Conservation (phyloP, 2,888 invertebrate species). For the Rhingia rostrata region DNA sequence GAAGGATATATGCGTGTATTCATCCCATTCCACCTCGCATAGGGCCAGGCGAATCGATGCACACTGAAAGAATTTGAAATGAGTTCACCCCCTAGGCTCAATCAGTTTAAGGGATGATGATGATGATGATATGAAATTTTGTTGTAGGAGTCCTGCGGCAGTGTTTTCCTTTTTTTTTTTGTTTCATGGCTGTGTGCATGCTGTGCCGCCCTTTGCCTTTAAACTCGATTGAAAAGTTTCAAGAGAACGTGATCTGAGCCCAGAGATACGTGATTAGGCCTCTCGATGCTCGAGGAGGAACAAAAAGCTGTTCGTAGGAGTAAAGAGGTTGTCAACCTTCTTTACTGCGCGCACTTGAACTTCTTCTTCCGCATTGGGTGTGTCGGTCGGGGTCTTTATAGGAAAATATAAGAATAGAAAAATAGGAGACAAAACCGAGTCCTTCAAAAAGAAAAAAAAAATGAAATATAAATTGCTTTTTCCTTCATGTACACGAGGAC, state of each 20-base stretch:
- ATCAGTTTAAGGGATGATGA: conserved; percentile 73
- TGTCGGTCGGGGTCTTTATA: conserved; percentile 35
- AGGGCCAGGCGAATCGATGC: conserved; percentile 58
- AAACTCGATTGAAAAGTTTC: conserved; percentile 76
- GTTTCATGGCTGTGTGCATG: conserved; percentile 12
- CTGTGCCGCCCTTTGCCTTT: conserved; percentile 52
- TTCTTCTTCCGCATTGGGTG: conserved; percentile 68
- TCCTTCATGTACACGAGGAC: conserved; percentile 62
- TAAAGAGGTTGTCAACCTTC: conserved; percentile 70
- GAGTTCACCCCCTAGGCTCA: conserved; percentile 69
- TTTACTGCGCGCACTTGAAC: conserved; percentile 44
- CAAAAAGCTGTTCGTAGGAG: conserved; percentile 38
- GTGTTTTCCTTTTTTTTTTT: conserved; percentile 31
- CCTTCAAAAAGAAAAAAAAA: conserved; percentile 50
- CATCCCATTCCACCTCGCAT: conserved; percentile 20
- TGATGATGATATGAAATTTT: conserved; percentile 71
- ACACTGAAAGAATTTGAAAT: conserved; percentile 73
- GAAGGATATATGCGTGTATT: conserved; percentile 51
- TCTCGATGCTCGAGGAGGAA: conserved; percentile 55
- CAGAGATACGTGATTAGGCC: conserved; percentile 77
- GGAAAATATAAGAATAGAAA: conserved; percentile 33
- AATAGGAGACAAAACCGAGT: conserved; percentile 44
- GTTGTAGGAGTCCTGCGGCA: conserved; percentile 71
- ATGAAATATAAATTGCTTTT: conserved; percentile 65
- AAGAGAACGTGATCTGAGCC: conserved; percentile 77